These are phyloP conservation scores for Sebastolobus altivelis DNA, from an alignment of 2,797 vertebrate genomes.

Conservation along the genomic window DNA sequence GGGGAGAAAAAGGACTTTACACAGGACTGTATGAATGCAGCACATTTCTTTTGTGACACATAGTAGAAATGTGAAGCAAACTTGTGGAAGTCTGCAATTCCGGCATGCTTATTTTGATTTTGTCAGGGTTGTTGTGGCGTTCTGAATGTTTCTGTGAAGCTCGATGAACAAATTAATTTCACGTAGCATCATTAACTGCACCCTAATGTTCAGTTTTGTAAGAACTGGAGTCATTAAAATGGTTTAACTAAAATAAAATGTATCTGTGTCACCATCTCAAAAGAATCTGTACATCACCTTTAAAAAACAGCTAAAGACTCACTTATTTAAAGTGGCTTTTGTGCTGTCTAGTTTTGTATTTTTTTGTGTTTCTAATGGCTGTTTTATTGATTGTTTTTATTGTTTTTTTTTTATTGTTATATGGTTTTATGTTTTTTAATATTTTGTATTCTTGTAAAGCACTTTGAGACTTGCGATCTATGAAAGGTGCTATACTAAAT, in stretches of 20 bases:
- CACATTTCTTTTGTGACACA: not conserved
- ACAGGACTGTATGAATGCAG: not conserved
- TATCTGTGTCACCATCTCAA: not conserved
- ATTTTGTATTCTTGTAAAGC: fast-evolving
- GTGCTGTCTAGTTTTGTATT: too few relatives aligned
- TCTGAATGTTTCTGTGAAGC: not conserved
- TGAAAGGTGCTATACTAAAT: too few relatives aligned
- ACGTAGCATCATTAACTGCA: not conserved
- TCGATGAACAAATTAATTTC: not conserved
- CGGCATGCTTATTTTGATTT: not conserved
- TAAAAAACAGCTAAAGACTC: too few relatives aligned
- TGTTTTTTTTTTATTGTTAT: too few relatives aligned
- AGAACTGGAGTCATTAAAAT: not conserved
- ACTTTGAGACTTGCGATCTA: too few relatives aligned
- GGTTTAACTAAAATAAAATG: not conserved
- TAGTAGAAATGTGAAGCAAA: not conserved
- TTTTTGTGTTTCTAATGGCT: too few relatives aligned
- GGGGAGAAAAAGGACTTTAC: not conserved
- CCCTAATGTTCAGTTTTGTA: not conserved
- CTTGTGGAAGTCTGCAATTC: not conserved
- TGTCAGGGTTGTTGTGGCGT: not conserved
- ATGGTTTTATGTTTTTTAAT: too few relatives aligned
- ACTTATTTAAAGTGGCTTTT: too few relatives aligned
- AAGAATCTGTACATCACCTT: not conserved
- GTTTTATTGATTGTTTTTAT: too few relatives aligned